phyloP scores from a whole-genome alignment of 2,797 vertebrate species.

The Tokudaia tokunoshimensis region DNA sequence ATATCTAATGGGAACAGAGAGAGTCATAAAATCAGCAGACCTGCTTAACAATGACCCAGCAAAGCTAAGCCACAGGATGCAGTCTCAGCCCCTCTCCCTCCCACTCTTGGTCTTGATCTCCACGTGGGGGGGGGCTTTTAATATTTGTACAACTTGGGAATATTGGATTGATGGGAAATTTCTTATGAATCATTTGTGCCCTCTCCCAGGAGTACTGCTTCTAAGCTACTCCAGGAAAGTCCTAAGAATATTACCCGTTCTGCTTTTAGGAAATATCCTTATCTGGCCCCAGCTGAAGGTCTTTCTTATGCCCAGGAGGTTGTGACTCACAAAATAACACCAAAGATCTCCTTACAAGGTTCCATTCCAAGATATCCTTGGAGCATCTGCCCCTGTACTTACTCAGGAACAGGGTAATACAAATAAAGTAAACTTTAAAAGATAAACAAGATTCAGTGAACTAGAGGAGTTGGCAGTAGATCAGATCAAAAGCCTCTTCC shows the following conservation, averaged over 20 bases:
- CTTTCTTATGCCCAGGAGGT: background rate
- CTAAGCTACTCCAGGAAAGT: background rate
- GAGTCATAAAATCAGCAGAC: background rate
- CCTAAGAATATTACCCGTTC: background rate
- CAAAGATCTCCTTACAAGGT: background rate
- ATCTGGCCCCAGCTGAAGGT: background rate
- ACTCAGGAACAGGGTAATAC: background rate
- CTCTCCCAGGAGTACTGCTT: background rate
- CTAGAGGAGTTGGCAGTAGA: too few species aligned
- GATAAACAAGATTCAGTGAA: too few species aligned
- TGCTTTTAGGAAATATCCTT: background rate
- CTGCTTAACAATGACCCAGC: background rate
- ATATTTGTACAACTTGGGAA: background rate
- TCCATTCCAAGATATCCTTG: background rate
- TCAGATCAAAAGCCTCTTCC: too few species aligned
- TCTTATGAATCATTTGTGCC: background rate
- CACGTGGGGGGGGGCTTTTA: background rate
- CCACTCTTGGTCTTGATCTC: background rate
- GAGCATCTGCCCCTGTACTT: too few species aligned
- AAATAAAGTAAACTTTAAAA: too few species aligned
- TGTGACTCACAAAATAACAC: background rate
- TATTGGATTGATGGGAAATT: background rate
- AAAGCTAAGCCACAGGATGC: background rate
- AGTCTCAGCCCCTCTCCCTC: background rate
- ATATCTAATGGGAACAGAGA: background rate